Evolutionary conservation across 2,113 vertebrate species (phyloP).

Genomic region (Laterallus jamaicensis): DNA sequence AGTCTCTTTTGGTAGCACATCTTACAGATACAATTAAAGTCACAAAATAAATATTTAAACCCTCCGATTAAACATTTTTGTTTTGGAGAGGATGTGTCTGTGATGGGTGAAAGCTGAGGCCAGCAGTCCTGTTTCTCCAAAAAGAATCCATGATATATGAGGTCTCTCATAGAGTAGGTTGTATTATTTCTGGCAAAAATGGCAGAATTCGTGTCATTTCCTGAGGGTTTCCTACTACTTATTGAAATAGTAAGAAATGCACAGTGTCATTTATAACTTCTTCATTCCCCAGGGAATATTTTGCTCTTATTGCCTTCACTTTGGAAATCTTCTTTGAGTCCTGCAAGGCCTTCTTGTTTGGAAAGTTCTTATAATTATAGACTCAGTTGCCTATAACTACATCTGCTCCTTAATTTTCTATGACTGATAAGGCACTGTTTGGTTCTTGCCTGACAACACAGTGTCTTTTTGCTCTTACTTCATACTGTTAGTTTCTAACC

Average conservation of each 20-base stretch:
- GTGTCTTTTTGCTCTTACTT: not conserved
- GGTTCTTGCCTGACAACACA: not conserved
- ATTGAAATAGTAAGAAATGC: not conserved
- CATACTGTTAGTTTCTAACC: not conserved
- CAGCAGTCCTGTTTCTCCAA: not conserved
- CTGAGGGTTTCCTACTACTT: not conserved
- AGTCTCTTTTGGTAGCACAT: not conserved
- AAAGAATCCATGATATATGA: not conserved
- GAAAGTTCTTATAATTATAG: slow-evolving; percentile 6
- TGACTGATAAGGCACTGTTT: not conserved
- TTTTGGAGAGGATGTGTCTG: not conserved
- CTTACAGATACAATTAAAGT: not conserved
- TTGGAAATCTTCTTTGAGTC: not conserved
- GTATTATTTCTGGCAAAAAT: not conserved
- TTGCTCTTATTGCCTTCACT: not conserved
- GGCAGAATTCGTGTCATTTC: not conserved
- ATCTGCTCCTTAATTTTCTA: slow-evolving; percentile 6
- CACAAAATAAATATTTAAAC: not conserved
- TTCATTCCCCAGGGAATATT: not conserved
- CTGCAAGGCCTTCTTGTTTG: not conserved
- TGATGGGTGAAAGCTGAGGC: not conserved
- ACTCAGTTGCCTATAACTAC: not conserved
- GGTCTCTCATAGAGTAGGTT: not conserved
- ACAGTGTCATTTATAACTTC: not conserved
- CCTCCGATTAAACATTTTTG: not conserved